Percentiles rank a stretch among this genome's conserved stretches.
These are phyloP conservation scores for Drosophila leontia DNA, from an alignment of 1,140 invertebrate genomes.

Conservation along the genomic window DNA sequence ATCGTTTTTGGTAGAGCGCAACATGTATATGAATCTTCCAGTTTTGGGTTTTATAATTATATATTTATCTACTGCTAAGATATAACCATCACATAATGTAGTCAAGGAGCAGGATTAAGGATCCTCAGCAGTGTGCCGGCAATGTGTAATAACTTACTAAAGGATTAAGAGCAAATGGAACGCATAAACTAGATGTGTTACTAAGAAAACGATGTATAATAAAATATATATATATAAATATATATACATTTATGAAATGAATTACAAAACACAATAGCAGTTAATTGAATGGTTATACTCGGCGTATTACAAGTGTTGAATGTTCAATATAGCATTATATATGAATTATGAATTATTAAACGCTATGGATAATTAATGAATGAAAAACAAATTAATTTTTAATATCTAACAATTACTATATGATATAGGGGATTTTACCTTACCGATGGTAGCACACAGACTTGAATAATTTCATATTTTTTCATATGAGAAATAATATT, in stretches of 20 bases:
- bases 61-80: constrained; percentile 22
- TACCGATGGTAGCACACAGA: constrained; percentile 37
- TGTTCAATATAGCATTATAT: constrained; percentile 79
- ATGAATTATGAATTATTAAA: constrained; percentile 72
- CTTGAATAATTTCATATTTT: constrained; percentile 41
- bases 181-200: constrained; percentile 60
- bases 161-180: constrained; percentile 55
- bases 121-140: constrained; percentile 71
- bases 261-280: constrained; percentile 45
- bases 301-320: constrained; percentile 77
- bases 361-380: constrained; percentile 46
- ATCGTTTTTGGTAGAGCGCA: constrained; percentile 34
- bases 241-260: constrained; percentile 40
- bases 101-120: constrained; percentile 28
- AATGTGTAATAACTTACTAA: constrained; percentile 76
- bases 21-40: constrained; percentile 70
- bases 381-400: constrained; percentile 37
- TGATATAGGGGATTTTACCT: constrained; percentile 35
- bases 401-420: constrained; percentile 41
- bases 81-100: constrained; percentile 49
- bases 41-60: constrained; percentile 36
- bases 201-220: constrained; percentile 52
- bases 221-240: constrained; percentile 34
- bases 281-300: constrained; percentile 59
- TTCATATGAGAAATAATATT: constrained; percentile 32